Conservation (phyloP, 2,888 invertebrate genomes). For the Gonocerus acuteangulatus region DNA sequence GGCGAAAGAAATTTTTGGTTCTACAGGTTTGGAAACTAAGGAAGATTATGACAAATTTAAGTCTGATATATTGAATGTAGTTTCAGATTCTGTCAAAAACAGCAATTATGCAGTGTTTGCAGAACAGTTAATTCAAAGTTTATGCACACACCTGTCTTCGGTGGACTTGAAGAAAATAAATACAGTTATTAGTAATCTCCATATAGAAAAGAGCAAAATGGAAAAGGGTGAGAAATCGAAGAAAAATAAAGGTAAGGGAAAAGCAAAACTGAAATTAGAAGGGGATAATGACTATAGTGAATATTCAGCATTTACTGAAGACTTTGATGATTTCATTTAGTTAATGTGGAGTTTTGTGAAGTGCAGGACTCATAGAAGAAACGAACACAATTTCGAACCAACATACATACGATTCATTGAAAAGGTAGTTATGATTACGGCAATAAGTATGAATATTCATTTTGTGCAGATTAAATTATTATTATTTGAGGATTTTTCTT, state of each 20-base stretch:
- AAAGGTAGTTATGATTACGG: too few species aligned
- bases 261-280: constrained; percentile 67
- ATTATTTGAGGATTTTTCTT: neutral
- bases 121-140: constrained; percentile 61
- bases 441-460: neutral
- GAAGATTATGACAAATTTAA: constrained; percentile 39
- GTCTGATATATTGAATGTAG: constrained; percentile 37
- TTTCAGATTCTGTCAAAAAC: constrained; percentile 37
- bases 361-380: neutral
- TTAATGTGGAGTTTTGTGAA: neutral
- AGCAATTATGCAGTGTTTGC: constrained; percentile 37
- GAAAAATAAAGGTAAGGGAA: constrained; percentile 67
- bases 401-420: too few species aligned
- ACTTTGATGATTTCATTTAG: constrained; percentile 40
- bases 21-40: constrained; percentile 34
- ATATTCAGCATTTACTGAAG: constrained; percentile 39
- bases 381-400: too few species aligned
- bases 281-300: constrained; percentile 41
- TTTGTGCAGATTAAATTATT: neutral
- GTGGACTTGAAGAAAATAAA: constrained; percentile 78
- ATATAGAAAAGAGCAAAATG: constrained; percentile 78
- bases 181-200: constrained; percentile 71
- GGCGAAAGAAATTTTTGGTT: constrained; percentile 39
- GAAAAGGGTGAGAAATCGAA: constrained; percentile 74
- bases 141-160: constrained; percentile 66